A percentile compares a stretch with the other conserved stretches of the same genome.
Evolutionary conservation across 1,140 invertebrate species (phyloP).

Genomic region (Vanessa atalanta): DNA sequence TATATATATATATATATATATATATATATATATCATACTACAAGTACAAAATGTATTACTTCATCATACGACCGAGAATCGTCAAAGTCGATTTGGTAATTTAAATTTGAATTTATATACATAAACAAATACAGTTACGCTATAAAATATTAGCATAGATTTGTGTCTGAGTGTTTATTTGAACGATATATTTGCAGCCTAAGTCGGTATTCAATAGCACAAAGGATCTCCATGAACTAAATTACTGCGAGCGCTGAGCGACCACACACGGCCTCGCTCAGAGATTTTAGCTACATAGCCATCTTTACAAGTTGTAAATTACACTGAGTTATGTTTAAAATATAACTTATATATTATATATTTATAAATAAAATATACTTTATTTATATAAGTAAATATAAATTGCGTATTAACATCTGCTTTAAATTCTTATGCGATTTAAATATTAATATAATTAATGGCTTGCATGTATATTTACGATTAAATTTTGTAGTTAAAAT

Average conservation of each 20-base stretch:
- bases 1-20: too few species aligned
- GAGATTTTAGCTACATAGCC: conserved; percentile 38
- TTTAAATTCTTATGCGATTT: too few species aligned
- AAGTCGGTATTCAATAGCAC: conserved; percentile 42
- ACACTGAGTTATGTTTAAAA: neutral
- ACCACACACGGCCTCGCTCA: conserved; percentile 55
- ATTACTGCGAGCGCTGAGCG: conserved; percentile 50
- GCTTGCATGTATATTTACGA: too few species aligned
- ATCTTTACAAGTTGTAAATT: conserved; percentile 34
- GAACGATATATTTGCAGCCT: conserved; percentile 30
- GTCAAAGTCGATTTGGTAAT: neutral
- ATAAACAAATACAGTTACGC: neutral
- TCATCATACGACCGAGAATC: neutral
- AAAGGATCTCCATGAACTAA: conserved; percentile 70
- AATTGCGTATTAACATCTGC: too few species aligned
- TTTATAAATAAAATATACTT: too few species aligned
- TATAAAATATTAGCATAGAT: conserved; percentile 6
- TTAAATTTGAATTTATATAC: neutral
- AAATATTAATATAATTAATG: too few species aligned
- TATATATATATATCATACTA: too few species aligned
- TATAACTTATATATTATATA: too few species aligned
- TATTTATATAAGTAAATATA: too few species aligned
- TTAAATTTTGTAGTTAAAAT: too few species aligned
- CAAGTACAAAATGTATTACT: too few species aligned
- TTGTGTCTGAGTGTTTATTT: conserved; percentile 22